Conservation (phyloP, 2,113 vertebrate species). For the Python bivittatus region DNA sequence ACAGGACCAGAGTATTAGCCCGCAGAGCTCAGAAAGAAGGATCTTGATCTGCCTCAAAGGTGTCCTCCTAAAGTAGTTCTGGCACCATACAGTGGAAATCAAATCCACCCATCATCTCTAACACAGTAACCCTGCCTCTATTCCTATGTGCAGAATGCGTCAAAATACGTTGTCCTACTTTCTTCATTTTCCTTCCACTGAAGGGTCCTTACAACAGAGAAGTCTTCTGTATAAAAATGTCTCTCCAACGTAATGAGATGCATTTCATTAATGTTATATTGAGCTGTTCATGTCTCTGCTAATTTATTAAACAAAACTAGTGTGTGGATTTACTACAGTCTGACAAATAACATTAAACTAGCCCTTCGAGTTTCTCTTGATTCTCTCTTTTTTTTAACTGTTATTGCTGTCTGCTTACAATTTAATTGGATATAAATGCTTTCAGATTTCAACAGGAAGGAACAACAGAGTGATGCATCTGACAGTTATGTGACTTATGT, state of each 20-base stretch:
- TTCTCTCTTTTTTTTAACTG: background rate
- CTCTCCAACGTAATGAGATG: background rate
- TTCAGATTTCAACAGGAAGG: background rate
- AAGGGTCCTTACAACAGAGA: background rate
- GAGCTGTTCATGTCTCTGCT: background rate
- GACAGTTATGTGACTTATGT: slow-evolving; percentile 5
- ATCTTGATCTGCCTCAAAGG: background rate
- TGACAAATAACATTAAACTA: background rate
- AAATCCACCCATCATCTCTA: background rate
- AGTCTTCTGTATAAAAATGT: background rate
- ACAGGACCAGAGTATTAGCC: background rate
- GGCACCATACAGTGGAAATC: background rate
- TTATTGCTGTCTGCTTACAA: background rate
- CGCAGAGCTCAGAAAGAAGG: background rate
- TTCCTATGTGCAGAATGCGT: background rate
- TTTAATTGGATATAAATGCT: slow-evolving; percentile 6
- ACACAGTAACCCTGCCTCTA: background rate
- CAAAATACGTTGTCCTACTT: background rate
- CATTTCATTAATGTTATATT: background rate
- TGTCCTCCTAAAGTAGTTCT: background rate
- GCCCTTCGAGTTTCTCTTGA: background rate
- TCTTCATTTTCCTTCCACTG: background rate
- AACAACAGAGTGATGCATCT: slow-evolving; percentile 7
- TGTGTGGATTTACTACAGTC: background rate
- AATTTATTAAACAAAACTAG: background rate